These are phyloP conservation scores for Pseudomyrmex pallidus DNA, from an alignment of 1,140 invertebrate species.

Conservation along the genomic window DNA sequence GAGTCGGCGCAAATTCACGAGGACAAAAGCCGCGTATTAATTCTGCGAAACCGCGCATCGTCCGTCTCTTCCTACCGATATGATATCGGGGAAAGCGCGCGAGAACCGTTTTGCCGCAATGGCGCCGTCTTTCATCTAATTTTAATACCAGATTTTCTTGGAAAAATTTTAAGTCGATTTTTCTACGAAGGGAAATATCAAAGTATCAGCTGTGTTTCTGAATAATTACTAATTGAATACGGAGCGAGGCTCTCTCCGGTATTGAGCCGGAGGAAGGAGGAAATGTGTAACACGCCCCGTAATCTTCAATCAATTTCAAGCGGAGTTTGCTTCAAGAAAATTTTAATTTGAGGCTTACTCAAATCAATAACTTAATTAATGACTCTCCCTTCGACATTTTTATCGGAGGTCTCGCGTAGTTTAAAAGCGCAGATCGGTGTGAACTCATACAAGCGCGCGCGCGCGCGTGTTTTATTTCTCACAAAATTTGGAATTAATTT, in stretches of 20 bases:
- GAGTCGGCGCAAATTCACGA: constrained; percentile 51
- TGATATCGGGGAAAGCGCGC: too few species aligned
- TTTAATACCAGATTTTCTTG: not conserved
- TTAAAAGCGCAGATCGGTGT: too few species aligned
- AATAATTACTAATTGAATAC: constrained; percentile 19
- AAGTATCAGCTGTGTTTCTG: not conserved
- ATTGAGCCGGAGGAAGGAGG: not conserved
- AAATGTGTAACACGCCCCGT: not conserved
- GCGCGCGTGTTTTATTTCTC: too few species aligned
- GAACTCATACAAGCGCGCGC: too few species aligned
- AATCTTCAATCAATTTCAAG: constrained; percentile 23
- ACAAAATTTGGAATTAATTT: not conserved
- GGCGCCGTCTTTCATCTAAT: not conserved
- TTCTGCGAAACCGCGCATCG: constrained; percentile 10
- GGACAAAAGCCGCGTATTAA: constrained; percentile 38
- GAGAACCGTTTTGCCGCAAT: too few species aligned
- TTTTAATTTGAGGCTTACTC: constrained; percentile 25
- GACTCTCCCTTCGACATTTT: not conserved
- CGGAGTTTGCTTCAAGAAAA: not conserved
- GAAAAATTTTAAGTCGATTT: not conserved
- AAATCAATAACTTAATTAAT: constrained; percentile 26
- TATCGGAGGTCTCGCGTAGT: not conserved
- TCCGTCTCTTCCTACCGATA: too few species aligned
- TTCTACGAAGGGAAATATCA: not conserved
- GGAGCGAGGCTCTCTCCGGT: not conserved